A percentile compares a stretch with the other conserved stretches of the same genome.
Conservation (phyloP, 2,113 vertebrate species). For the Catharus fuscescens region DNA sequence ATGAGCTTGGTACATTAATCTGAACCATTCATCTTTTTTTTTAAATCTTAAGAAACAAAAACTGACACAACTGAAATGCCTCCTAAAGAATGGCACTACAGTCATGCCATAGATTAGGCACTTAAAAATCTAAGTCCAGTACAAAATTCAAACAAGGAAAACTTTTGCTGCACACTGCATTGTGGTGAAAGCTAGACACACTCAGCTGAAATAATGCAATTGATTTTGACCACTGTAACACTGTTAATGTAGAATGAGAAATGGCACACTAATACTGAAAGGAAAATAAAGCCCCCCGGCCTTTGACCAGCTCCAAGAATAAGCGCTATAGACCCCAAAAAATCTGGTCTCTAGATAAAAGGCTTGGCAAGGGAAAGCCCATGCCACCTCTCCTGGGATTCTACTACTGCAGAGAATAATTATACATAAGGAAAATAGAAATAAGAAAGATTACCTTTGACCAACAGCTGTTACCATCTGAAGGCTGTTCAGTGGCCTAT, state of each 20-base stretch:
- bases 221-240: not conserved
- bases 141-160: not conserved
- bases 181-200: not conserved
- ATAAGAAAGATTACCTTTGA: slow-evolving; percentile 74
- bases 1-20: not conserved
- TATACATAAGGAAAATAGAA: slow-evolving; percentile 64
- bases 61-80: not conserved
- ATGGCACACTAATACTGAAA: not conserved
- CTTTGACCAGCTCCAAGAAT: not conserved
- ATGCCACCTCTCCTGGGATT: not conserved
- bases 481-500: slow-evolving; percentile 70
- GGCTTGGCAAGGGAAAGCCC: not conserved
- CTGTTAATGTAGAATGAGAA: slow-evolving; percentile 13
- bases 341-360: not conserved
- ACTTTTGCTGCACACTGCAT: not conserved
- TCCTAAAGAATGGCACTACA: not conserved
- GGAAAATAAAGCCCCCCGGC: slow-evolving; percentile 16
- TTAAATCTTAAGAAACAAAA: not conserved
- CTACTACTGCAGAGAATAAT: slow-evolving; percentile 22
- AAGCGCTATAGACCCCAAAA: not conserved
- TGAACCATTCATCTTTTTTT: not conserved
- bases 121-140: not conserved
- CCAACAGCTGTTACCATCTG: slow-evolving; percentile 71
- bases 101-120: not conserved
- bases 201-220: not conserved